A percentile compares a stretch with the other conserved stretches of the same genome.
Evolutionary conservation across 2,797 vertebrate genomes (phyloP).

Genomic region (Echeneis naucrates): DNA sequence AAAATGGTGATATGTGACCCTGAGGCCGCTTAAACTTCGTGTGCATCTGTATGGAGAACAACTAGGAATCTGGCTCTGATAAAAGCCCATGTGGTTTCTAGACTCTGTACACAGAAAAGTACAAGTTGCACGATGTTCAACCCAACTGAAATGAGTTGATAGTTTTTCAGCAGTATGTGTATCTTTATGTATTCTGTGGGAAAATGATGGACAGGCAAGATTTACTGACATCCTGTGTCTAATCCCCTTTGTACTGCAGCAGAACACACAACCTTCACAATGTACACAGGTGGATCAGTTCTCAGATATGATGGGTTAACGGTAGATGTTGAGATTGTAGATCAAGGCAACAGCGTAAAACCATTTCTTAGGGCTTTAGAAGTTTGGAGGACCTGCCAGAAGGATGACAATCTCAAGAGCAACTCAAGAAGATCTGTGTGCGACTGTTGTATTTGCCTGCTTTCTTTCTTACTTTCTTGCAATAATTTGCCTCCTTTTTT

Average conservation of each 20-base stretch:
- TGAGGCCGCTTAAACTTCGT: constrained; percentile 9
- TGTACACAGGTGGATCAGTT: no score
- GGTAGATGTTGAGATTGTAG: no score
- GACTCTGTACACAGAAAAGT: neutral
- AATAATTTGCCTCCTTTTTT: no score
- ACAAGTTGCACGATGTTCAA: constrained; percentile 3
- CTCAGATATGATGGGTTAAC: neutral
- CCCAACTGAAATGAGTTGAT: constrained; percentile 13
- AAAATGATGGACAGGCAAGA: constrained; percentile 45
- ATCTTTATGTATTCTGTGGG: constrained; percentile 8
- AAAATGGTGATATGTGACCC: constrained; percentile 14
- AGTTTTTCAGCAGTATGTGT: constrained; percentile 1
- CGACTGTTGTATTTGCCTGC: neutral
- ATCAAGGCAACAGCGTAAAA: no score
- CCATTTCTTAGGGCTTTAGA: no score
- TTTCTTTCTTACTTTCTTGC: neutral
- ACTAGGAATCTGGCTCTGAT: constrained; percentile 23
- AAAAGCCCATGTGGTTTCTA: constrained; percentile 11
- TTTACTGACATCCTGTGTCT: constrained; percentile 47
- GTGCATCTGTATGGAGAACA: constrained; percentile 28
- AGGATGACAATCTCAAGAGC: no score
- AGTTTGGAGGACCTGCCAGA: no score
- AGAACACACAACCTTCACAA: no score
- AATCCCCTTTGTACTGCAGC: constrained; percentile 24
- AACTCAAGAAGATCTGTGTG: neutral